Evolutionary conservation across 2,888 invertebrate species (phyloP), one percentile per base, ranked within the genome.

Genomic region (Brassicogethes aeneus): DNA sequence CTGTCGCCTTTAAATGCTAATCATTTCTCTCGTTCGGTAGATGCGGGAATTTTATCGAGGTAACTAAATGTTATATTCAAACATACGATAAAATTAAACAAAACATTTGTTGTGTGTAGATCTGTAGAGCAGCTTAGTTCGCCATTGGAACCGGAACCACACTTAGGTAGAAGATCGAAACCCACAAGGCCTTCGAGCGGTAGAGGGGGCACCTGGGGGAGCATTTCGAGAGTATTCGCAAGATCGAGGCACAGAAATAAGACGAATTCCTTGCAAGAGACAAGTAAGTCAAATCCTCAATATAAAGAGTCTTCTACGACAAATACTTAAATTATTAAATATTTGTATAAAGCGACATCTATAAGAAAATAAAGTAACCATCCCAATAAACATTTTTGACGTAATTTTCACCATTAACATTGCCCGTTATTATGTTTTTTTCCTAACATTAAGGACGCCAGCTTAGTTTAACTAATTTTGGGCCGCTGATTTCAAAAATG

Each of bases 161-260:
- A 80, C 0, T 64, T 79, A 35, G 61, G 62, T 17, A 57, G 66
- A 48, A 50, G 68, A 45, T 53, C 48, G 39, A 67, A 66, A 52
- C 62, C 60, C 37, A 56, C 62, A 5, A 17, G 73, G 65, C 42
- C 68, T 64, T 16, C 71, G 62, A 43, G 71, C 35, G 80, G 81
- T 0, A 76, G 86, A 1, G 88, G 88, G 12, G 82, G 84, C 14
- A 85, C 87, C 1, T 92, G 91, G 91, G 91, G 91, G 39, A 89
- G 89, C 57, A 92, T 92, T 65, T 90, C 89, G 1, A 76, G 91
- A 50, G 91, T 92, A 17, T 92, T 92, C 59, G 88, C 91, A 0
- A 73, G 91, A 40, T 85, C 86, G 47, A 75, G 89, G 36, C 88
- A 90, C 65, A 80, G 90, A 67, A 86, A 84, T 64, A 83, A 87